Evolutionary conservation across 2,888 invertebrate species (phyloP).

Genomic region (Pammene fasciana): DNA sequence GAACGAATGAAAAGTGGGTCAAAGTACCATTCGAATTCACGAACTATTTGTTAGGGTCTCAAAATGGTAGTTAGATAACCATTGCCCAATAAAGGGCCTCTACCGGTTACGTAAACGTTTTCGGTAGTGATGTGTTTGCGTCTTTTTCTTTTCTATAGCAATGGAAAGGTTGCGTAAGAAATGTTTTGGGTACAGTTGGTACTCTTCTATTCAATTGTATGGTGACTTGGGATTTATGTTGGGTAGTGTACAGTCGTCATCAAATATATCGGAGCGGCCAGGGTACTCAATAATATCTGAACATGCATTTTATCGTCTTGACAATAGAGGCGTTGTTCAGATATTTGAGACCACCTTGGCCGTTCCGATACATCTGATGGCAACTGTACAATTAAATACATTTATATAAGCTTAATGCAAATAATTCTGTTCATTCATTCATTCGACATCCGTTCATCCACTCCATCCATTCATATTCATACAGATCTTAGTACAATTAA

Average conservation of each 20-base stretch:
- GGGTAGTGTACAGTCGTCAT: no score
- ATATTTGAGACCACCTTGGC: no score
- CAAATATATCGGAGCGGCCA: no score
- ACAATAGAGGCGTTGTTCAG: no score
- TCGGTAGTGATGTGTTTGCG: background rate
- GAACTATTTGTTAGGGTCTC: background rate
- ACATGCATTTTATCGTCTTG: no score
- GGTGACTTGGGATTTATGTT: no score
- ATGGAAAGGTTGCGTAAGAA: background rate
- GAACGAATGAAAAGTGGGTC: background rate
- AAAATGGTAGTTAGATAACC: background rate
- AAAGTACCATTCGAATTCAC: conserved; percentile 4
- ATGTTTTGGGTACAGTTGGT: background rate
- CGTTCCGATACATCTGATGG: no score
- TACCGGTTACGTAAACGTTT: background rate
- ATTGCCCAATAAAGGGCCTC: conserved; percentile 1
- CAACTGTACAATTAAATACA: no score
- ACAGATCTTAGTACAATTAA: background rate
- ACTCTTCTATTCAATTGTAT: no score
- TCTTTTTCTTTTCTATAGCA: background rate
- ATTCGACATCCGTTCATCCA: background rate
- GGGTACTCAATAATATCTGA: no score
- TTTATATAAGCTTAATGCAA: no score
- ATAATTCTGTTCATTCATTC: no score
- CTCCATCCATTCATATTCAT: background rate